Base-by-base conservation (phyloP, 2,888 invertebrate genomes). In the Temnothorax ravouxi region DNA sequence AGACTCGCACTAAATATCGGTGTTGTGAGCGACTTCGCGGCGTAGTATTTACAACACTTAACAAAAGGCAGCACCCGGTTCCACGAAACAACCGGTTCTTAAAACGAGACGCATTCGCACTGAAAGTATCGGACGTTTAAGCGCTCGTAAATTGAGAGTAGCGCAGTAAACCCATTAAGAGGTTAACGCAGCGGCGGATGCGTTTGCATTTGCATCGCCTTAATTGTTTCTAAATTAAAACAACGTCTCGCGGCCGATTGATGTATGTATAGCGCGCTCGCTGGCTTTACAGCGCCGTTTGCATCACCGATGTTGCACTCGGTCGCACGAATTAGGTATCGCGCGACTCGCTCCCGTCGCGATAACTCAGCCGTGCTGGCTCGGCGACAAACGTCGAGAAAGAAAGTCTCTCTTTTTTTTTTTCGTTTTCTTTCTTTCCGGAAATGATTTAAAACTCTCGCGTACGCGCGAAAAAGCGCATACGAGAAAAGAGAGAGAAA, bases 191-290 rank as follows among this genome's bases (percentile, higher is more conserved):
- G 41, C 74, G 72, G 54, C 76, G 72, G 79, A 44, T 75, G 77
- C 79, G 59, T 52, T 77, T 61, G 76, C 81, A 89, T 86, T 89
- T 87, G 86, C 89, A 87, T 84, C 85, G 83, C 72, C 83, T 88
- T 89, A 87, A 90, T 89, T 88, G 86, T 86, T 75, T 76, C 52
- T 90, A 80, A 90, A 87, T 89, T 89, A 87, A 87, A 72, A 69
- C 83, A 77, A 83, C 79, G 62, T 34, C 84, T 66, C 76, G 67
- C 83, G 85, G 41, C 21, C 59, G 72, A 52, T 52, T 71, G 44
- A 29, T 29, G 41, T 38, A 34, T 13, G 74, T 11, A 11, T 11
- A 11, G 11, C 44, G 29, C 1, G 34, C 64, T 76, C 34, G 50
- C 11, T 66, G 25, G 21, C 29, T 47, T 25, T 15, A 44, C 54